These are phyloP conservation scores for Hemiprocne comata DNA, from an alignment of 2,113 vertebrate species.

Conservation along the genomic window DNA sequence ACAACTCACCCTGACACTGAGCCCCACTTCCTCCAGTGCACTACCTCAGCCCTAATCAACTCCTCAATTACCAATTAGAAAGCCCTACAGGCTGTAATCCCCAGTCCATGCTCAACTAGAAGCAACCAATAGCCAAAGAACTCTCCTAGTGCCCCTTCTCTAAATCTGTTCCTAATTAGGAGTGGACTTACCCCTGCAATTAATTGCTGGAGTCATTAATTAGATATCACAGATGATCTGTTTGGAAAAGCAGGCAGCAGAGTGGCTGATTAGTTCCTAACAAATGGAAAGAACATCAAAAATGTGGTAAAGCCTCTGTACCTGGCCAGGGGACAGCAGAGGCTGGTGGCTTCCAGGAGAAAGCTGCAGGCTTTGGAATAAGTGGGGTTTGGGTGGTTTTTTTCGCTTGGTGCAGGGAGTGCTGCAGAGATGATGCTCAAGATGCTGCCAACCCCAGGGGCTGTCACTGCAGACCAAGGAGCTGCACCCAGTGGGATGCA, in stretches of 20 bases:
- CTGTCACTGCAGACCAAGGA: not conserved
- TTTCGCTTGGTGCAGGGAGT: not conserved
- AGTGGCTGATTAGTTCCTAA: not conserved
- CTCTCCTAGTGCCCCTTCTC: not conserved
- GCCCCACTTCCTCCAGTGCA: accelerated
- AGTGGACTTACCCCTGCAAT: not conserved
- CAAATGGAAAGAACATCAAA: accelerated
- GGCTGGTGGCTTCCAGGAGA: not conserved
- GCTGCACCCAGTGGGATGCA: not conserved
- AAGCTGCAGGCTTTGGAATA: not conserved
- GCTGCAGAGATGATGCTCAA: not conserved
- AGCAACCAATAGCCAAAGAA: not conserved
- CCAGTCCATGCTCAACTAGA: not conserved
- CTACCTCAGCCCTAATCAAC: not conserved
- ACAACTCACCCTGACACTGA: not conserved
- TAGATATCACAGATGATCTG: not conserved
- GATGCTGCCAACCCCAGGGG: not conserved
- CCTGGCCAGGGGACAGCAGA: not conserved
- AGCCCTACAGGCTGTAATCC: not conserved
- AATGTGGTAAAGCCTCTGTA: accelerated
- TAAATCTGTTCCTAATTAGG: slow-evolving; percentile 8
- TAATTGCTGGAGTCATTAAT: not conserved
- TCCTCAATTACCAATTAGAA: not conserved
- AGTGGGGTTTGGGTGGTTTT: not conserved
- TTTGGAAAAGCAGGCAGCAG: not conserved